phyloP scores from a whole-genome alignment of 2,113 vertebrate genomes.

The Tachysurus fulvidraco region DNA sequence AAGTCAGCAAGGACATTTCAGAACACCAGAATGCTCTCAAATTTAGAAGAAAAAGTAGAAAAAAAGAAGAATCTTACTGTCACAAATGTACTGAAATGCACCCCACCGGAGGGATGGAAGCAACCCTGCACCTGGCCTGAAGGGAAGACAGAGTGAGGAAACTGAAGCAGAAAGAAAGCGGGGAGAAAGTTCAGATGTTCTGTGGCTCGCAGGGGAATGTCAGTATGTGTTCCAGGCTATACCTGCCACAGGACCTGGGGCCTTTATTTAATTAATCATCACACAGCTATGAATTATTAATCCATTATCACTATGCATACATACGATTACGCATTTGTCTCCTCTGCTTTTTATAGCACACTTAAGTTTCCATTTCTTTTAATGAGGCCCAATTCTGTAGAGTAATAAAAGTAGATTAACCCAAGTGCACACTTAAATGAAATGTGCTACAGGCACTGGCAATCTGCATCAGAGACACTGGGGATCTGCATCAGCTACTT shows the following conservation, averaged over 20 bases:
- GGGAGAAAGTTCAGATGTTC: slow-evolving; percentile 57
- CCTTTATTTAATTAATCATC: slow-evolving; percentile 80
- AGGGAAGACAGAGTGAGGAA: slow-evolving; percentile 36
- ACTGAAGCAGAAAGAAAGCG: slow-evolving; percentile 47
- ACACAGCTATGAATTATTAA: slow-evolving; percentile 77
- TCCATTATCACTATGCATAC: slow-evolving; percentile 71
- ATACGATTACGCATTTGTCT: slow-evolving; percentile 66
- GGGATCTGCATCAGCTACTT: slow-evolving; percentile 23
- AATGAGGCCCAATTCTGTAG: slow-evolving; percentile 56
- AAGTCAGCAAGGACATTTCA: neutral
- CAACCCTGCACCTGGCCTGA: slow-evolving; percentile 51
- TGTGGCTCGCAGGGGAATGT: slow-evolving; percentile 69
- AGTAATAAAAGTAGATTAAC: slow-evolving; percentile 56
- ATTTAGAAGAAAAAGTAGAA: slow-evolving; percentile 11
- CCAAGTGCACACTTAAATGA: slow-evolving; percentile 47
- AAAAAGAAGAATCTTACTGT: slow-evolving; percentile 39
- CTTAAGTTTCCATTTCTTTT: slow-evolving; percentile 63
- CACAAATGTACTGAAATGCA: slow-evolving; percentile 42
- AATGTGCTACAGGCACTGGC: slow-evolving; percentile 34
- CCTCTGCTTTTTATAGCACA: slow-evolving; percentile 55
- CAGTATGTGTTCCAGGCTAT: slow-evolving; percentile 68
- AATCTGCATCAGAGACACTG: slow-evolving; percentile 20
- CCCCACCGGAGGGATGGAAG: slow-evolving; percentile 31
- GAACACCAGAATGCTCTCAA: neutral
- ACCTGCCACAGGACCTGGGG: slow-evolving; percentile 73